A percentile compares a stretch with the other conserved stretches of the same genome.
Evolutionary conservation across 92 coral and sea anemone genomes (phyloP).

Genomic region (Actinernus sp.): DNA sequence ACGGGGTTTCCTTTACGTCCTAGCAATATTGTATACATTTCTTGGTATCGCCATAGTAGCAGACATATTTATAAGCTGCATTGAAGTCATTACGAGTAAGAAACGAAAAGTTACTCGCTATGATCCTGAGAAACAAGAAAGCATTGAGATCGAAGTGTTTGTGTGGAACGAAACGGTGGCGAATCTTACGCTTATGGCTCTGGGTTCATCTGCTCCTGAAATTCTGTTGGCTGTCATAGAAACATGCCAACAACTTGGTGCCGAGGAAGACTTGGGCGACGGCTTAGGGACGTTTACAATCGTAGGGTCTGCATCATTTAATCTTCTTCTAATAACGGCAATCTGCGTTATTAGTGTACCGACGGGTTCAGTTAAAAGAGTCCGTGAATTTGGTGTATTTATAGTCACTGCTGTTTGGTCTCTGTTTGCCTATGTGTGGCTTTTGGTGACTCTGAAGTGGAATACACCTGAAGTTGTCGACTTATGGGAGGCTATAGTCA

Average conservation of each 20-base stretch:
- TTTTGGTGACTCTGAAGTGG: conserved; percentile 75
- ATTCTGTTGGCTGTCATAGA: conserved; percentile 84
- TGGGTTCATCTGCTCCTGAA: conserved; percentile 92
- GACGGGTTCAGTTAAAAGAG: conserved; percentile 59
- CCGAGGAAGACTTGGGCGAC: conserved; percentile 20
- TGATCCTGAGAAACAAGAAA: conserved; percentile 79
- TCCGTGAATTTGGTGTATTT: conserved; percentile 90
- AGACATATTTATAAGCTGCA: conserved; percentile 87
- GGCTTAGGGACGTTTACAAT: conserved; percentile 92
- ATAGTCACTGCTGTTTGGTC: conserved; percentile 84
- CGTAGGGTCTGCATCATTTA: conserved; percentile 90
- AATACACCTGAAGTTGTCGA: conserved; percentile 78
- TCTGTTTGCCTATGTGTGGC: conserved; percentile 88
- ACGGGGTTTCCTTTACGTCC: conserved; percentile 66
- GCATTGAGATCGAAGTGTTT: conserved; percentile 85
- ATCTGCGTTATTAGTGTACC: conserved; percentile 89
- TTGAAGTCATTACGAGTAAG: conserved; percentile 89
- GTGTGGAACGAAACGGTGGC: conserved; percentile 96
- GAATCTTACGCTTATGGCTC: conserved; percentile 84
- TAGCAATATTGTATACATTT: conserved; percentile 78
- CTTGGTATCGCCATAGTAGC: conserved; percentile 93
- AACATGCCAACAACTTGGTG: conserved; percentile 67
- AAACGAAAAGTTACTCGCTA: conserved; percentile 75
- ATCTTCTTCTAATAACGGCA: conserved; percentile 82
- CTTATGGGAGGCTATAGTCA: conserved; percentile 86